Evolutionary conservation across 2,888 invertebrate species (phyloP), one percentile per base, ranked within the genome.

Genomic region (Auanema freiburgensis): DNA sequence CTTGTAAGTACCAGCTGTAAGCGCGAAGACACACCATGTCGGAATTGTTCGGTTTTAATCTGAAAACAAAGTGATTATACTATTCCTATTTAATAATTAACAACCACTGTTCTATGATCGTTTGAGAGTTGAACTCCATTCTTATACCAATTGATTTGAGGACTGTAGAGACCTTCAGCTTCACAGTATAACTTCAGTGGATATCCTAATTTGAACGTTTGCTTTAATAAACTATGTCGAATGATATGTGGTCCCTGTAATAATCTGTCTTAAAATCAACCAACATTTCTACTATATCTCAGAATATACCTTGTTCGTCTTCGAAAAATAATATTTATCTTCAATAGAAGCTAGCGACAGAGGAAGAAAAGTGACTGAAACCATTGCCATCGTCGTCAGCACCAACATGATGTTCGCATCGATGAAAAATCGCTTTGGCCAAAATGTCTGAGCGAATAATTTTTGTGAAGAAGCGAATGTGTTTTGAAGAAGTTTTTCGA

Each of bases 141-240:
- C 84, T 93, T 93, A 84, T 91, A 92, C 93, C 93, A 94, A 8
- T 92, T 92, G 71, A 93, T 92, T 72, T 91, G 90, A 0, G 93
- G 93, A 55, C 92, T 87, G 0, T 93, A 93, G 73, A 89, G 89
- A 0, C 94, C 94, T 82, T 90, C 90, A 0, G 93, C 93, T 51
- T 91, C 90, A 84, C 94, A 94, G 62, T 93, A 87, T 84, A 94
- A 92, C 14, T 92, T 91, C 73, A 94, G 92, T 86, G 93, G 93
- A 84, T 93, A 92, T 0, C 94, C 93, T 81, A 94, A 85, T 16
- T 68, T 66, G 56, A 69, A 77, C 21, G 65, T 62, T 44, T 74
- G 73, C 6, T 67, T 61, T 67, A 75, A 77, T 57, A 72, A 73
- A 12, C 71, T 71, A 14, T 70, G 67, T 10, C 69, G 65, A 24